Evolutionary conservation across 1,140 invertebrate species (phyloP), one percentile per base, ranked within the genome.

Genomic region (Drosophila lini): DNA sequence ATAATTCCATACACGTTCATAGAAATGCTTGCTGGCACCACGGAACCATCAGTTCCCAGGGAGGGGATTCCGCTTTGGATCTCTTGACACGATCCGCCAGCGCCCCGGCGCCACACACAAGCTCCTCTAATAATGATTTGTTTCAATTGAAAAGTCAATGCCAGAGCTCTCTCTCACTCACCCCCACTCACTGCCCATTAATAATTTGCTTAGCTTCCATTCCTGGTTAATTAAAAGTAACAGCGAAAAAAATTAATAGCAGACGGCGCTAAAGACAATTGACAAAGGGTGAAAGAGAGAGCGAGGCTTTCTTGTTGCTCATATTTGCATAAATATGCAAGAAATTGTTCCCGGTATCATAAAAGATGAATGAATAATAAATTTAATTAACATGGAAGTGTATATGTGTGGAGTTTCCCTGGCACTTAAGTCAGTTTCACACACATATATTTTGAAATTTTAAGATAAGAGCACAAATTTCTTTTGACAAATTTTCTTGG

Each of bases 91-190:
- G 82, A 75, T 86, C 60, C 63, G 74, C 50, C 64, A 61, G 53
- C 59, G 47, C 19, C 36, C 16, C 16, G 15, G 38, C 41, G 44
- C 58, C 60, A 84, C 64, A 84, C 64, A 84, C 74, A 69, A 69
- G 83, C 65, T 74, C 62, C 77, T 88, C 67, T 80, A 89, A 83
- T 88, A 84, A 88, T 88, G 84, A 88, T 89, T 88, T 88, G 85
- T 88, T 88, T 88, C 84, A 88, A 88, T 88, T 88, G 84, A 88
- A 88, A 83, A 88, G 74, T 89, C 84, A 88, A 88, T 88, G 84
- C 53, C 84, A 83, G 67, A 59, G 61, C 41, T 76, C 38, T 34
- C 61, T 11, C 60, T n/a, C 40, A 31, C 28, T 15, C 50, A 53
- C 40, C 16, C 67, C 41, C 69, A 47, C 38, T 75, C 69, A 47